These are phyloP conservation scores for Malurus splendens DNA, from an alignment of 2,797 vertebrate genomes.

Conservation along the genomic window DNA sequence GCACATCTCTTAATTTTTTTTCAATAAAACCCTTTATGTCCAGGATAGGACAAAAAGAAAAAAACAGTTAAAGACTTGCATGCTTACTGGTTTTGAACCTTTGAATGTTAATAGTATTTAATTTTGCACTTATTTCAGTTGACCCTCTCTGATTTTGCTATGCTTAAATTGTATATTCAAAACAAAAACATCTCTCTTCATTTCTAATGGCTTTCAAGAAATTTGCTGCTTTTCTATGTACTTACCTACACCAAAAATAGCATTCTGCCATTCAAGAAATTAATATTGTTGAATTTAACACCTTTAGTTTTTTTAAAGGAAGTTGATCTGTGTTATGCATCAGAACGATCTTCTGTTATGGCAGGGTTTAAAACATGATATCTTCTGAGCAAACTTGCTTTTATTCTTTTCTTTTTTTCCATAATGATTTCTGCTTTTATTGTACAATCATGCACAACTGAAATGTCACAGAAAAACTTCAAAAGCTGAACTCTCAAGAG, in stretches of 20 bases:
- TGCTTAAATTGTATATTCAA: not conserved
- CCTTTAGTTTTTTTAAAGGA: not conserved
- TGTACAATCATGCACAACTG: not conserved
- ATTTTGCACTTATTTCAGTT: not conserved
- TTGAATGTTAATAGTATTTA: not conserved
- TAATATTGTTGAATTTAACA: not conserved
- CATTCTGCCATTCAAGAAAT: not conserved
- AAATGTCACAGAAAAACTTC: not conserved
- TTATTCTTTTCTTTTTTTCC: not conserved
- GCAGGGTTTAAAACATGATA: not conserved
- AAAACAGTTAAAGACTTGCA: not conserved
- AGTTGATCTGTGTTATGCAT: not conserved
- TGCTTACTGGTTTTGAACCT: not conserved
- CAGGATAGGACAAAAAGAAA: not conserved
- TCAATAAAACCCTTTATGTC: not conserved
- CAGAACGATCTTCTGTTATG: not conserved
- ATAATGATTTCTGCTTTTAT: not conserved
- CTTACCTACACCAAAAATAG: not conserved
- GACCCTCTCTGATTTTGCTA: not conserved
- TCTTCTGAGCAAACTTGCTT: not conserved
- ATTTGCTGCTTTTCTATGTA: not conserved
- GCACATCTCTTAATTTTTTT: not conserved
- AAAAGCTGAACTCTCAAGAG: not conserved
- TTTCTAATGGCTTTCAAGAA: not conserved
- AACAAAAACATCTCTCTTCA: not conserved